Evolutionary conservation across 2,888 invertebrate genomes (phyloP).

Genomic region (Platycnemis pennipes): DNA sequence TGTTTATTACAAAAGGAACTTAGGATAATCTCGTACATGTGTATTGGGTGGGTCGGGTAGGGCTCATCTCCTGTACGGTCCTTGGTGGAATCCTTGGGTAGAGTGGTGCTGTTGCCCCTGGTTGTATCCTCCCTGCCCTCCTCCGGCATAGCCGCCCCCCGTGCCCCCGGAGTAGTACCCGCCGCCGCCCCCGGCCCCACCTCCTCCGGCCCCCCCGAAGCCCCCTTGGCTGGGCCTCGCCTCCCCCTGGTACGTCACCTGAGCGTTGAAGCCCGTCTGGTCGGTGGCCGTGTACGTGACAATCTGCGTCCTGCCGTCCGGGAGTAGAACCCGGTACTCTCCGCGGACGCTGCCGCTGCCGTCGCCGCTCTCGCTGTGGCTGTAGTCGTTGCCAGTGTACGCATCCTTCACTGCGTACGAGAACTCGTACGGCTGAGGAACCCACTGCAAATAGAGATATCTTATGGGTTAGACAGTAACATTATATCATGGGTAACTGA

Average conservation of each 20-base stretch:
- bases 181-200: background rate
- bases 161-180: background rate
- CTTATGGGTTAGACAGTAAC: too few relatives aligned
- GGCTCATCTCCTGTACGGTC: conserved; percentile 47
- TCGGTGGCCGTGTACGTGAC: conserved; percentile 88
- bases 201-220: background rate
- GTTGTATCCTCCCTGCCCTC: conserved; percentile 8
- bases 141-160: background rate
- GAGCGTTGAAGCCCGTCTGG: conserved; percentile 88
- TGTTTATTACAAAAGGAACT: conserved; percentile 34
- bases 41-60: background rate
- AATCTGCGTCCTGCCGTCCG: conserved; percentile 89
- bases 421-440: conserved; percentile 78
- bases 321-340: conserved; percentile 87
- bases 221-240: conserved; percentile 72
- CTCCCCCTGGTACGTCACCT: conserved; percentile 83
- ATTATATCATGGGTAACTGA: too few relatives aligned
- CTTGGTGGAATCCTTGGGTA: background rate
- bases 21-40: background rate
- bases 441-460: background rate
- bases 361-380: conserved; percentile 85
- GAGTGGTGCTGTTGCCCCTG: background rate
- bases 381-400: conserved; percentile 87
- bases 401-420: conserved; percentile 88
- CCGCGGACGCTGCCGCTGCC: conserved; percentile 82